Conservation (phyloP, 2,797 vertebrate genomes). For the Mormyrus proboscirostris region DNA sequence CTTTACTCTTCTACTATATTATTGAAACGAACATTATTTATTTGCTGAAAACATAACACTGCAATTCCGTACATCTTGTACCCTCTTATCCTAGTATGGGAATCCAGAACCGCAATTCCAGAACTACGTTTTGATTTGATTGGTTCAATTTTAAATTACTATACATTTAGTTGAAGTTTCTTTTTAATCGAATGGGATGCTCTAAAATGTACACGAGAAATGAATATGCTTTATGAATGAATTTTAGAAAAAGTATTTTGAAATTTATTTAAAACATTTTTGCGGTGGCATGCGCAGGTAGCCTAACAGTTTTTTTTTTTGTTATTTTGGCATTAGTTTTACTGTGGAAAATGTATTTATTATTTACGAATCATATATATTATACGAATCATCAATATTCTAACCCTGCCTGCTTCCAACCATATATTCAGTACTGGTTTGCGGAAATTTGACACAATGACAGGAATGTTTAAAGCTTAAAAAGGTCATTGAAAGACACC, state of each 20-base stretch:
- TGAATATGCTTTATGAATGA: neutral
- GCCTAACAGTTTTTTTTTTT: neutral
- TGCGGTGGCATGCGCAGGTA: neutral
- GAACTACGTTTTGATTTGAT: neutral
- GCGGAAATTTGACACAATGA: neutral
- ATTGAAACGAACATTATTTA: neutral
- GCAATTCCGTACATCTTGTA: neutral
- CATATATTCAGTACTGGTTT: neutral
- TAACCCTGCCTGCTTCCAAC: neutral
- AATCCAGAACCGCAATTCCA: neutral
- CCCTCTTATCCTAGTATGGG: neutral
- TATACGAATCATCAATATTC: neutral
- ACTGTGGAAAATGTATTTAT: neutral
- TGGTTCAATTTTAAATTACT: neutral
- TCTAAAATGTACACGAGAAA: neutral
- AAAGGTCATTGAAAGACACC: neutral
- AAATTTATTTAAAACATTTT: neutral
- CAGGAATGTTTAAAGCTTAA: neutral
- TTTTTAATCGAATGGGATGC: neutral
- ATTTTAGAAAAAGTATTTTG: neutral
- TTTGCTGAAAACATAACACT: neutral
- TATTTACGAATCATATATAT: neutral
- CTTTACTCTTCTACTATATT: neutral
- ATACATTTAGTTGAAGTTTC: neutral
- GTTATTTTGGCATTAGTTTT: neutral